These are phyloP conservation scores for Ptilorrhoa leucosticta DNA, from an alignment of 2,113 vertebrate species.

Conservation along the genomic window DNA sequence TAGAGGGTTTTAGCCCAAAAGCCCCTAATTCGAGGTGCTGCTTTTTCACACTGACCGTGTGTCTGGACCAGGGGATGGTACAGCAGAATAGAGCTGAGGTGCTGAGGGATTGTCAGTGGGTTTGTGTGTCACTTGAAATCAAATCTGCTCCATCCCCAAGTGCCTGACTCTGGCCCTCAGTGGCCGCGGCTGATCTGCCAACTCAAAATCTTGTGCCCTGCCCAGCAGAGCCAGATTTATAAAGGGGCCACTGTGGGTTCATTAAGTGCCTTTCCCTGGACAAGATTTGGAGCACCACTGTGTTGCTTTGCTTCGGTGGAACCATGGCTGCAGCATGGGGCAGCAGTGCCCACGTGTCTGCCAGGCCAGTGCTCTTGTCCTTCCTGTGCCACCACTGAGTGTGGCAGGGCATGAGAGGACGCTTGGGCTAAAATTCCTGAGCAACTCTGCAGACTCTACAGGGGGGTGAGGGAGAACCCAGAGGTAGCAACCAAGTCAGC, in stretches of 20 bases:
- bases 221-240: not conserved
- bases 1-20: not conserved
- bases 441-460: not conserved
- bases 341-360: not conserved
- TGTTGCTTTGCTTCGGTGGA: not conserved
- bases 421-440: not conserved
- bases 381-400: not conserved
- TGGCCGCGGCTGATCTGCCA: not conserved
- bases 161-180: not conserved
- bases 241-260: not conserved
- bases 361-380: not conserved
- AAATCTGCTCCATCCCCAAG: not conserved
- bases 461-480: not conserved
- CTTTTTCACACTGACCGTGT: not conserved
- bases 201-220: not conserved
- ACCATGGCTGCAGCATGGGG: not conserved
- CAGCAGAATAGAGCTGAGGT: not conserved
- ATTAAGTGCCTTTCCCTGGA: slow-evolving; percentile 37
- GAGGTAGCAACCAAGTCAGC: not conserved
- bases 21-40: slow-evolving; percentile 18
- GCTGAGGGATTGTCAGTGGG: not conserved
- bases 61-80: not conserved
- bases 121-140: not conserved
- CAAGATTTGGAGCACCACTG: not conserved
- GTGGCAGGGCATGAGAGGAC: not conserved